Conservation (phyloP, 2,797 vertebrate genomes). For the Cirrhinus mrigala region DNA sequence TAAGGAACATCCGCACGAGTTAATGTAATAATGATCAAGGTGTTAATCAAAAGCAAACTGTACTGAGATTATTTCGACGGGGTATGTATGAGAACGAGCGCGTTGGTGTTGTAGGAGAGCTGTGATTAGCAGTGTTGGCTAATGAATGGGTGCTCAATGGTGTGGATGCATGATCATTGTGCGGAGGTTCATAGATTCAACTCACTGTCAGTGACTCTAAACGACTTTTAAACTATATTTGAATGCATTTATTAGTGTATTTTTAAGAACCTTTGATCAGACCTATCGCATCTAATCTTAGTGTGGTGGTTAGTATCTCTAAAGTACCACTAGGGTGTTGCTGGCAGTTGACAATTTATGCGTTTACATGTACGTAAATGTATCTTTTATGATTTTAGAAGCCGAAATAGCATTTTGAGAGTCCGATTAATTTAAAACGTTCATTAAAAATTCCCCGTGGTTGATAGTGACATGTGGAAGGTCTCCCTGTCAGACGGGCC, state of each 20-base stretch:
- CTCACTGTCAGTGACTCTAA: neutral
- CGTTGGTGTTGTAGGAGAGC: neutral
- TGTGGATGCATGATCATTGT: conserved; percentile 20
- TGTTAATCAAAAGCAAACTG: conserved; percentile 63
- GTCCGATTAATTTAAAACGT: neutral
- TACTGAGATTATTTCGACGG: conserved; percentile 70
- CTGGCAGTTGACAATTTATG: neutral
- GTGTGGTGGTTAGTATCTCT: neutral
- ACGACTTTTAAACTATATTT: neutral
- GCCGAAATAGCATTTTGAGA: neutral
- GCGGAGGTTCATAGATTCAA: conserved; percentile 12
- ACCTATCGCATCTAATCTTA: neutral
- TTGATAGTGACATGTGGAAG: neutral
- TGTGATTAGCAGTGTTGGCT: conserved; percentile 64
- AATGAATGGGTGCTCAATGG: conserved; percentile 55
- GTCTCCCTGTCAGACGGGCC: conserved; percentile 2
- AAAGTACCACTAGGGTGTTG: conserved; percentile 18
- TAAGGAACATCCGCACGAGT: conserved; percentile 66
- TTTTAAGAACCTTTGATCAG: neutral
- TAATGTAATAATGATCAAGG: conserved; percentile 73
- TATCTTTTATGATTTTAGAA: neutral
- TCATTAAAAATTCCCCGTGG: neutral
- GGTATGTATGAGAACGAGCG: conserved; percentile 69
- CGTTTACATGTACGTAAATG: neutral
- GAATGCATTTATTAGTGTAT: neutral